phyloP scores from a whole-genome alignment of 2,797 vertebrate species.

The Cygnus olor region DNA sequence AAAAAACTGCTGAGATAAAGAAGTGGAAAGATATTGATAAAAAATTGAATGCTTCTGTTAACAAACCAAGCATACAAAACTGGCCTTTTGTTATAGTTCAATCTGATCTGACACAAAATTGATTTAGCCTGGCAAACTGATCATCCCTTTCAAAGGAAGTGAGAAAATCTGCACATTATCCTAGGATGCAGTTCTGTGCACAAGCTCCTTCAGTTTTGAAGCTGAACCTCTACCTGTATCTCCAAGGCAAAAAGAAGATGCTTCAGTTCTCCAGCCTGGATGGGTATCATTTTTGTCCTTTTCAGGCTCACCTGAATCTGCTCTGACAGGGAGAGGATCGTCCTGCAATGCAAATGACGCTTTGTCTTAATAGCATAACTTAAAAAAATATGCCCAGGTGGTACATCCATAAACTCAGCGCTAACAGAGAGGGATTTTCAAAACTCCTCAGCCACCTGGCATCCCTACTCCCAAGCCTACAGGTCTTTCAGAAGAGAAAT shows the following conservation, averaged over 20 bases:
- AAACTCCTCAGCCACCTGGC: background rate
- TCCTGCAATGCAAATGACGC: conserved; percentile 42
- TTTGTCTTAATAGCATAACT: background rate
- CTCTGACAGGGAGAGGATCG: background rate
- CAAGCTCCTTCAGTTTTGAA: background rate
- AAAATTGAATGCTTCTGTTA: background rate
- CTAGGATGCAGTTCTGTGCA: background rate
- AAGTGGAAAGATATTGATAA: background rate
- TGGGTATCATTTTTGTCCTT: background rate
- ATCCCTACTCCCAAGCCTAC: background rate
- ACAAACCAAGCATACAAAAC: background rate
- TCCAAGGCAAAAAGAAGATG: background rate
- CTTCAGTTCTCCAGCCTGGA: background rate
- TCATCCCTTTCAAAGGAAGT: background rate
- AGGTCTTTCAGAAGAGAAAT: background rate
- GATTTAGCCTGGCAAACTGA: background rate
- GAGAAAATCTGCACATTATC: background rate
- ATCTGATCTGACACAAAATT: background rate
- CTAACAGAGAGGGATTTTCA: background rate
- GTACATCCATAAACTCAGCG: background rate
- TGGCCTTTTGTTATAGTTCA: background rate
- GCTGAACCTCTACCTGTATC: background rate
- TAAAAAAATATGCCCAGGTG: background rate
- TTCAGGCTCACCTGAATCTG: background rate
- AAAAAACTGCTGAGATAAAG: background rate